A percentile compares a stretch with the other conserved stretches of the same genome.
Conservation (phyloP, 1,140 invertebrate species). For the Neotoxoptera formosana region DNA sequence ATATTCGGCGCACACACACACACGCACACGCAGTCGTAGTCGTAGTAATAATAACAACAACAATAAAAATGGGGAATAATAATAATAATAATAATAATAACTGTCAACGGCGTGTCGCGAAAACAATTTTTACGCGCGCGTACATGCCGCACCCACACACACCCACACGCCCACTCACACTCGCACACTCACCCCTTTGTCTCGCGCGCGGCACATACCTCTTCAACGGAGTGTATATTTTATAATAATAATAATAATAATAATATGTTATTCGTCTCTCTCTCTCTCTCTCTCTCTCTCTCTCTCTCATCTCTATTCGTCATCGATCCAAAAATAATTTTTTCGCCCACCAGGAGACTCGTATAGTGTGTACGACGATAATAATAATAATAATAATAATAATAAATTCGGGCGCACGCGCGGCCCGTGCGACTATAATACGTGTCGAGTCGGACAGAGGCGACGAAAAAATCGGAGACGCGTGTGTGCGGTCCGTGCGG, state of each 20-base stretch:
- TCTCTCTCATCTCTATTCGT: no score
- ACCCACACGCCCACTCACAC: not conserved
- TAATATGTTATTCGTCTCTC: not conserved
- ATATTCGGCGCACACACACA: no score
- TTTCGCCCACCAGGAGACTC: not conserved
- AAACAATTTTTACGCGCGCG: not conserved
- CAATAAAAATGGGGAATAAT: not conserved
- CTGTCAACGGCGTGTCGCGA: not conserved
- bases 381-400: no score
- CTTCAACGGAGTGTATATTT: not conserved
- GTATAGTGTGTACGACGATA: no score
- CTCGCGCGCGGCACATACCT: not conserved
- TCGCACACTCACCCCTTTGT: not conserved
- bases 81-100: conserved; percentile 25
- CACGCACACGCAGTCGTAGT: no score
- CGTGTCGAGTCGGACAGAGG: not conserved
- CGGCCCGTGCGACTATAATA: rapidly evolving
- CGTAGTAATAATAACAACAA: conserved; percentile 8
- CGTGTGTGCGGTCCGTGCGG: not conserved
- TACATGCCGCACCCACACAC: not conserved
- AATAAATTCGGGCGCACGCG: not conserved
- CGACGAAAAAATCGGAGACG: conserved; percentile 22
- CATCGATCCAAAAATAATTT: conserved; percentile 32
- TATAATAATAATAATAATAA: not conserved
- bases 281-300: no score